Evolutionary conservation across 1,140 invertebrate species (phyloP), one percentile per base, ranked within the genome.

Genomic region (Hylaeus volcanicus): DNA sequence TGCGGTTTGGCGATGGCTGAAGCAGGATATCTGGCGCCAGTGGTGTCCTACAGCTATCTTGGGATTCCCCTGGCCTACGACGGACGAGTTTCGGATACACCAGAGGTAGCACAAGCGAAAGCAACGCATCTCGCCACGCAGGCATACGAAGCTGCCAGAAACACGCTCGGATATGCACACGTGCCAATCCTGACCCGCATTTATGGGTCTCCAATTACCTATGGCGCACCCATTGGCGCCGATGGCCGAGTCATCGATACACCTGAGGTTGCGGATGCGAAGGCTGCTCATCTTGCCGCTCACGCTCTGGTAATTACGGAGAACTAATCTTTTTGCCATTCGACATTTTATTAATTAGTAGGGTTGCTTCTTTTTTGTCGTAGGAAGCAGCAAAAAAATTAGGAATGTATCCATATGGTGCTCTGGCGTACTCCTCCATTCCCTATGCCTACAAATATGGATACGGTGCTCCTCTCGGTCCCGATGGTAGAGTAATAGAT

Each of bases 201-300:
- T 41, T 84, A 83, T 61, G 56, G 82, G 73, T 72, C 83, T 75
- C 70, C 73, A 55, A 60, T 82, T 79, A 80, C 76, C 77, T 86
- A 89, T 60, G 89, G 91, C 91, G 87, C 92, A 56, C 93, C 94
- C 14, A 91, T 94, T 14, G 93, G 91, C 11, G 88, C 90, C 64
- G 94, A 95, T 70, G 95, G 94, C 11, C 92, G 94, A 4, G 95
- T 95, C 8, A 89, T 95, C 26, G 95, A 96, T 70, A 95, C 95
- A 37, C 94, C 94, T 66, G 95, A 95, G 86, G 95, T 95, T 8
- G 94, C 94, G 75, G 92, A 94, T 71, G 95, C 95, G 64, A 95
- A 94, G 86, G 94, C 94, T 74, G 93, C 93, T 45, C 95, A 95
- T 90, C 92, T 94, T 74, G 94, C 94, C 68, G 94, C 94, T 68